These are phyloP conservation scores for Carposina sasakii DNA, from an alignment of 1,140 invertebrate species.

Conservation along the genomic window DNA sequence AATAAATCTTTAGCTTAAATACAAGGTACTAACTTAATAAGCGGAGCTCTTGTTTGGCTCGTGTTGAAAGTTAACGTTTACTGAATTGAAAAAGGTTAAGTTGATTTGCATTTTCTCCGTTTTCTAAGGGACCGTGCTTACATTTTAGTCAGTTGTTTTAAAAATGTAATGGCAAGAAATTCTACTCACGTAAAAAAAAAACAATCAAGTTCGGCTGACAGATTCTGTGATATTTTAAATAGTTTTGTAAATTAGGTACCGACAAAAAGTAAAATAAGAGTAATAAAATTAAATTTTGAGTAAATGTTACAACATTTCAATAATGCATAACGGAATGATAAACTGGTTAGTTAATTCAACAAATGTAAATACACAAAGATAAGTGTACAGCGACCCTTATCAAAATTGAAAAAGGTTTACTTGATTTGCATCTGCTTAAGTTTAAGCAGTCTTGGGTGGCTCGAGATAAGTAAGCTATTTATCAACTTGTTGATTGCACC, in stretches of 20 bases:
- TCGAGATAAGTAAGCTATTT: slow-evolving; percentile 9
- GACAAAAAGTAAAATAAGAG: neutral
- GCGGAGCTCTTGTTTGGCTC: slow-evolving; percentile 38
- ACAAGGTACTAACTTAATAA: slow-evolving; percentile 64
- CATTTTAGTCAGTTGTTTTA: neutral
- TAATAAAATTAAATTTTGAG: neutral
- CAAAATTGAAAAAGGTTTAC: slow-evolving; percentile 30
- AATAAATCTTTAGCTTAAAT: slow-evolving; percentile 58
- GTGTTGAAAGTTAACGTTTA: slow-evolving; percentile 43
- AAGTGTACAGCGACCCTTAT: slow-evolving; percentile 17
- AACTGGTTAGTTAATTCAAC: neutral
- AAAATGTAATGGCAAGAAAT: neutral
- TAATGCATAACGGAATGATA: neutral
- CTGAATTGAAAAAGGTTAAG: slow-evolving; percentile 53
- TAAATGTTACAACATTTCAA: neutral
- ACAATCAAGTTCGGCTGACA: neutral
- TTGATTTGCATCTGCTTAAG: slow-evolving; percentile 44
- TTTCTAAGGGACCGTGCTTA: slow-evolving; percentile 5
- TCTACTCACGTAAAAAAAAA: too few species aligned
- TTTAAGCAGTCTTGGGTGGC: slow-evolving; percentile 12
- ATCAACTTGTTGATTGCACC: slow-evolving; percentile 17
- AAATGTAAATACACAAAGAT: neutral
- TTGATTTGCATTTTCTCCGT: slow-evolving; percentile 43
- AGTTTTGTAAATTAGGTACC: neutral
- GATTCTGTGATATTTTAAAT: neutral